Evolutionary conservation across 2,113 vertebrate genomes (phyloP).

Genomic region (Sialia sialis): DNA sequence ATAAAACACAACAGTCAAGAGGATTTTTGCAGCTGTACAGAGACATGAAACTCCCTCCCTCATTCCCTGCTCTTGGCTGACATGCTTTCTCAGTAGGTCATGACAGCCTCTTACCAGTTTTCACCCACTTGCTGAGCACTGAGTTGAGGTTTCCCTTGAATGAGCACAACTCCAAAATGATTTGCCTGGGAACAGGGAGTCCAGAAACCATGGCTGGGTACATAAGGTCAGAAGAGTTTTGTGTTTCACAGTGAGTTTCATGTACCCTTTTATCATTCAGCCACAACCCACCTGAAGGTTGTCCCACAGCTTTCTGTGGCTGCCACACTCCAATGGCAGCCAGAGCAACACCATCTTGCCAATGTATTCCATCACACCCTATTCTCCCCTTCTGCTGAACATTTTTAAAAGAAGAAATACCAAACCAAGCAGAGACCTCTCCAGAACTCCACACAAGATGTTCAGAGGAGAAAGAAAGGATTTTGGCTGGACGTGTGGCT

Average conservation of each 20-base stretch:
- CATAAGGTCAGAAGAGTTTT: not conserved
- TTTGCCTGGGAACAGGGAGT: not conserved
- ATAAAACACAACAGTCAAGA: not conserved
- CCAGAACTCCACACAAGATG: not conserved
- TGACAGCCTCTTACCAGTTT: not conserved
- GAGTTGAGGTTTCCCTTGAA: not conserved
- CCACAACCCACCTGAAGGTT: not conserved
- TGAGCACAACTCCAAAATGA: not conserved
- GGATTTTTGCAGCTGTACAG: not conserved
- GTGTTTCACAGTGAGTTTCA: not conserved
- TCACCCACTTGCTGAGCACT: not conserved
- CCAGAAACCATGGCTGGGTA: not conserved
- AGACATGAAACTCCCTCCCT: not conserved
- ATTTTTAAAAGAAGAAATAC: not conserved
- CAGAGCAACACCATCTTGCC: not conserved
- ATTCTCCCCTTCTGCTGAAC: not conserved
- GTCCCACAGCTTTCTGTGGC: not conserved
- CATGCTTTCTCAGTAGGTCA: not conserved
- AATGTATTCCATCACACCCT: not conserved
- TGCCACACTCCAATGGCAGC: not conserved
- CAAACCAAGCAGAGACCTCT: not conserved
- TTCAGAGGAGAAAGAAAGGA: not conserved
- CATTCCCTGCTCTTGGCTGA: not conserved
- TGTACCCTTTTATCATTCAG: not conserved
- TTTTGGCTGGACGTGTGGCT: fast-evolving